These are phyloP conservation scores for Laothoe populi DNA, from an alignment of 2,888 invertebrate species.

Conservation along the genomic window DNA sequence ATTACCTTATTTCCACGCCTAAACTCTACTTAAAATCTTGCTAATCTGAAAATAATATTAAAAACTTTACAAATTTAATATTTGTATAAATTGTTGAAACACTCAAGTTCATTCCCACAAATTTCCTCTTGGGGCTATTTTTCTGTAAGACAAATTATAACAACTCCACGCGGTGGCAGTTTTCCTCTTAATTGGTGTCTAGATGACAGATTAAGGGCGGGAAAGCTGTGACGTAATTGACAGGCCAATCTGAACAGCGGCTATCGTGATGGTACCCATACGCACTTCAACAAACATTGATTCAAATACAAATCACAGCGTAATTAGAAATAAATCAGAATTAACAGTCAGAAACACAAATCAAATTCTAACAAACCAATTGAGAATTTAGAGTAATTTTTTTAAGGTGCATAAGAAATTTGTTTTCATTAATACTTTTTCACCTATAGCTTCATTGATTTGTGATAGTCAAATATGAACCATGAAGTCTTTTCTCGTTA, in stretches of 20 bases:
- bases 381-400: too few relatives aligned
- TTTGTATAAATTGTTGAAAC: constrained; percentile 31
- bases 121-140: constrained; percentile 44
- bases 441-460: too few relatives aligned
- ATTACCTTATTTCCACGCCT: not conserved
- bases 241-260: constrained; percentile 74
- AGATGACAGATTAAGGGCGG: constrained; percentile 80
- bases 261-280: constrained; percentile 64
- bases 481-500: too few relatives aligned
- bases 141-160: constrained; percentile 70
- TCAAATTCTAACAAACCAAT: not conserved
- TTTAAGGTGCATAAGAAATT: too few relatives aligned
- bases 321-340: not conserved
- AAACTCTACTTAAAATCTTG: not conserved
- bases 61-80: not conserved
- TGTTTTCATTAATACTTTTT: too few relatives aligned
- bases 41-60: not conserved
- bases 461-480: too few relatives aligned
- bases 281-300: constrained; percentile 27
- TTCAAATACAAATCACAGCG: not conserved
- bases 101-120: constrained; percentile 29
- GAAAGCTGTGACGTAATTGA: constrained; percentile 79
- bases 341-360: not conserved
- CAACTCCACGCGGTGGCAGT: constrained; percentile 64
- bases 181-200: constrained; percentile 79